A percentile compares a stretch with the other conserved stretches of the same genome.
Evolutionary conservation across 2,888 invertebrate genomes (phyloP).

Genomic region (Ernsta delagoae): DNA sequence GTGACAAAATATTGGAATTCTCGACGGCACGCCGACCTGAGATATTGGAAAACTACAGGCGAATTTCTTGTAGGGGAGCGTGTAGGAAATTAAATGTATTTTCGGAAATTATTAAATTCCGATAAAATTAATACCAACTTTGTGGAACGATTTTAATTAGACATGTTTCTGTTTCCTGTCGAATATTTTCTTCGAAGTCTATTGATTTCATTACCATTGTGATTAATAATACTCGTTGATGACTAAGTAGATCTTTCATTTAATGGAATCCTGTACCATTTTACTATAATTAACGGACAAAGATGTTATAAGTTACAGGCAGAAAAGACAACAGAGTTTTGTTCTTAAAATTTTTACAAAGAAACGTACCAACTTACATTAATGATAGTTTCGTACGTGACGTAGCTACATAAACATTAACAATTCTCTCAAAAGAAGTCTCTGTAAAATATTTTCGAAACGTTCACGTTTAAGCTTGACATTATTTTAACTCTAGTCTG

Average conservation of each 20-base stretch:
- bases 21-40: conserved; percentile 13
- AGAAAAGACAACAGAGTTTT: neutral
- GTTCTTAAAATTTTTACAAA: neutral
- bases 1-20: conserved; percentile 36
- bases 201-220: no score
- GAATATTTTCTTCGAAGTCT: neutral
- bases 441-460: neutral
- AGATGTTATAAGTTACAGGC: no score
- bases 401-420: neutral
- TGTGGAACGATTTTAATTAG: neutral
- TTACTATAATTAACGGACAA: no score
- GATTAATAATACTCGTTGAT: no score
- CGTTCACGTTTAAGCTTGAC: neutral
- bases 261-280: no score
- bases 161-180: neutral
- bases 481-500: neutral
- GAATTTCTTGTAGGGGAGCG: conserved; percentile 16
- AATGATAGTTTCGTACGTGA: neutral
- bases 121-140: neutral
- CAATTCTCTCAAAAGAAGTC: neutral
- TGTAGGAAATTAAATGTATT: conserved; percentile 17
- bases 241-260: no score
- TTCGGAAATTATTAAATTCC: conserved; percentile 11
- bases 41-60: conserved; percentile 34
- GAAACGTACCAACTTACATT: neutral